These are phyloP conservation scores for Hemicordylus capensis DNA, from an alignment of 2,113 vertebrate genomes.

Conservation along the genomic window DNA sequence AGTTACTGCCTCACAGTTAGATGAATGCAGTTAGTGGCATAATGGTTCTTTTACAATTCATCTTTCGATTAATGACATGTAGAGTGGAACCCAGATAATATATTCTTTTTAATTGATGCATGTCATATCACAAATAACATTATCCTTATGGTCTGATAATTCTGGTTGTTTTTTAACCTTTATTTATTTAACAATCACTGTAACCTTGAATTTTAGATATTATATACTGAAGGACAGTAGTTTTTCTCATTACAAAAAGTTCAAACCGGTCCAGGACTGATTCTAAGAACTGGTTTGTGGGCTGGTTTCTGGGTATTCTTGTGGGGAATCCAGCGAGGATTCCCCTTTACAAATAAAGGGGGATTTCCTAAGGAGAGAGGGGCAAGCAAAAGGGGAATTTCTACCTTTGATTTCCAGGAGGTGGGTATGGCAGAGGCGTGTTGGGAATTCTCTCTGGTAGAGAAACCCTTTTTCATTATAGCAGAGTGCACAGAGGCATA, in stretches of 20 bases:
- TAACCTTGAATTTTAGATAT: neutral
- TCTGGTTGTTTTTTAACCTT: neutral
- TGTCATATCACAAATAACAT: neutral
- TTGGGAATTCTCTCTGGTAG: too few relatives aligned
- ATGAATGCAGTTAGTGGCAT: slow-evolving; percentile 27
- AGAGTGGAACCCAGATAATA: slow-evolving; percentile 27
- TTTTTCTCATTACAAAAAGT: neutral
- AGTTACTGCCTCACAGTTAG: slow-evolving; percentile 56
- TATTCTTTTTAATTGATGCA: neutral
- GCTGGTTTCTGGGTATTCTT: too few relatives aligned
- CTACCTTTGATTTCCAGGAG: too few relatives aligned
- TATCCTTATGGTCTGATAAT: neutral
- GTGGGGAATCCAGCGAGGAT: too few relatives aligned
- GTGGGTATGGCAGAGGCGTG: too few relatives aligned
- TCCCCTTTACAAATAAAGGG: too few relatives aligned
- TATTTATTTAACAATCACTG: neutral
- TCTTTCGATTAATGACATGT: slow-evolving; percentile 37
- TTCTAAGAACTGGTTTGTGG: too few relatives aligned
- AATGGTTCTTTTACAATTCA: slow-evolving; percentile 46
- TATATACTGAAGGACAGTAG: neutral
- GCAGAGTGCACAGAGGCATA: too few relatives aligned
- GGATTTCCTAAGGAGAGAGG: too few relatives aligned
- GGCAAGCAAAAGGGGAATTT: too few relatives aligned
- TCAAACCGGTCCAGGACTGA: too few relatives aligned
- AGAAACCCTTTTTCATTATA: too few relatives aligned